A percentile compares a stretch with the other conserved stretches of the same genome.
Evolutionary conservation across 1,140 invertebrate species (phyloP).

Genomic region (Physella acuta): DNA sequence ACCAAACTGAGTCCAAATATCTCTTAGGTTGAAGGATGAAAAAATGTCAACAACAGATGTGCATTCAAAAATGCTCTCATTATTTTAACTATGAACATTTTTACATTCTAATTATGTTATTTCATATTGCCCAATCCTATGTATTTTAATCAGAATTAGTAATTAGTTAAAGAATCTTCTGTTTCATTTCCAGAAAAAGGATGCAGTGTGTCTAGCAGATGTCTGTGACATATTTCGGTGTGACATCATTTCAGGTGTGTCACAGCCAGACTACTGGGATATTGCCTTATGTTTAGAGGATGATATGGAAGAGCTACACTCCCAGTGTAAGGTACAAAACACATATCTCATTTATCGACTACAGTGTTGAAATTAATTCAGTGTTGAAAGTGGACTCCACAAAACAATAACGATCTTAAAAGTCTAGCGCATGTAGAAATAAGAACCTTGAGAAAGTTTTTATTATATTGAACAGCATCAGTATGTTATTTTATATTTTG

Average conservation of each 20-base stretch:
- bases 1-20: too few relatives aligned
- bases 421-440: too few relatives aligned
- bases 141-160: background rate
- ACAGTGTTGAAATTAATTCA: too few relatives aligned
- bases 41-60: background rate
- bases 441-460: too few relatives aligned
- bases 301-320: slow-evolving; percentile 44
- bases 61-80: background rate
- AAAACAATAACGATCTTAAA: too few relatives aligned
- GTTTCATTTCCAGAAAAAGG: slow-evolving; percentile 72
- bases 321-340: slow-evolving; percentile 51
- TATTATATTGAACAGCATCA: too few relatives aligned
- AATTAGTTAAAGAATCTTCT: background rate
- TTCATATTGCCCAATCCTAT: background rate
- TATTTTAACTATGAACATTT: background rate
- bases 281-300: slow-evolving; percentile 52
- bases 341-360: too few relatives aligned
- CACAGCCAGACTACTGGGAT: slow-evolving; percentile 51
- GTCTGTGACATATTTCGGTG: slow-evolving; percentile 95
- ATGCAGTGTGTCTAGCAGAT: slow-evolving; percentile 86
- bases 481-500: too few relatives aligned
- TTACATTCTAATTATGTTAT: too few relatives aligned
- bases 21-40: too few relatives aligned
- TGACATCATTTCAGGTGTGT: slow-evolving; percentile 67
- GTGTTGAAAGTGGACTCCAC: too few relatives aligned